Evolutionary conservation across 2,113 vertebrate genomes (phyloP), one percentile per base, ranked within the genome.

Genomic region (Ictidomys tridecemlineatus): DNA sequence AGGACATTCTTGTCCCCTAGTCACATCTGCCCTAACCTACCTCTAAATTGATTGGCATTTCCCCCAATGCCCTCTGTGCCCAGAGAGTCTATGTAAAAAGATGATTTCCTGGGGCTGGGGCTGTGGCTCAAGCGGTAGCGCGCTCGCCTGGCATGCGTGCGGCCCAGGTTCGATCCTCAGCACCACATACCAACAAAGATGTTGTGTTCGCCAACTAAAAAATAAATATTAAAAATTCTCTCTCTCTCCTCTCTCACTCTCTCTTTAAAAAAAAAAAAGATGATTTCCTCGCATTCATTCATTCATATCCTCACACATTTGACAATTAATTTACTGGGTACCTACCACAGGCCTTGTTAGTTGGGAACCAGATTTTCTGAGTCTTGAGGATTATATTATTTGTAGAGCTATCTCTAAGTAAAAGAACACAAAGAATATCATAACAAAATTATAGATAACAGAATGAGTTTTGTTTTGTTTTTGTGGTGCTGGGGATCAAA

Each of bases 61-160:
- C n/a, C 14, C 34, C 34, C 58, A 91, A n/a, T 93, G 37, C 26
- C 13, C 39, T 83, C 45, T 89, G 32, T 87, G 37, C 45, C 79
- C 37, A 76, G 28, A 20, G 76, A 94, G 28, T 30, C 13, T 89
- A 30, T 39, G 14, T 37, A 63, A 91, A 93, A 79, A 84, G 13
- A 78, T 86, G 28, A 18, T 76, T 93, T 77, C 39, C 91, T 45
- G n/a, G n/a, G n/a, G n/a, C n/a, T n/a, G n/a, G n/a, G n/a, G n/a
- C n/a, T n/a, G n/a, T n/a, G n/a, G n/a, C n/a, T n/a, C n/a, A n/a
- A n/a, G n/a, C n/a, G n/a, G n/a, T n/a, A n/a, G n/a, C n/a, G n/a
- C n/a, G n/a, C n/a, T n/a, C n/a, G n/a, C n/a, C n/a, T n/a, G n/a
- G n/a, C n/a, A n/a, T n/a, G n/a, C n/a, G n/a, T n/a, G n/a, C n/a